These are phyloP conservation scores for Phylloscopus whistleri DNA, from an alignment of 2,113 vertebrate species.

Conservation along the genomic window DNA sequence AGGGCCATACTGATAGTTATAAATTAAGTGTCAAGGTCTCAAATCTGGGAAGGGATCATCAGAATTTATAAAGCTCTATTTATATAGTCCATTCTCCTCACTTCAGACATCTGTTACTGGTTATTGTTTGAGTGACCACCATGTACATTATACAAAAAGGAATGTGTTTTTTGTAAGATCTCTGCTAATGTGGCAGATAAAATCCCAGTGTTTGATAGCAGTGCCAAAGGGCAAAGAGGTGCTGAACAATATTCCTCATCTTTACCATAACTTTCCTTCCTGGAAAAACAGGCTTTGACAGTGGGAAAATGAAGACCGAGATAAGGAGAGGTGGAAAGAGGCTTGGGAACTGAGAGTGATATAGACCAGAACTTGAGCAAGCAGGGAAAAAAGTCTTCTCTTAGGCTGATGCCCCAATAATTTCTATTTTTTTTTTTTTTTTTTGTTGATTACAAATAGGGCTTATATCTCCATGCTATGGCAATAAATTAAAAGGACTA, in stretches of 20 bases:
- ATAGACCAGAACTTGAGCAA: slow-evolving; percentile 71
- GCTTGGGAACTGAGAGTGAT: slow-evolving; percentile 82
- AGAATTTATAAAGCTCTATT: slow-evolving; percentile 55
- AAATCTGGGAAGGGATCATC: slow-evolving; percentile 52
- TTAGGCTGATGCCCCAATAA: slow-evolving; percentile 20
- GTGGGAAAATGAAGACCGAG: slow-evolving; percentile 72
- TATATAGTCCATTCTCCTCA: slow-evolving; percentile 62
- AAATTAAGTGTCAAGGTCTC: slow-evolving; percentile 56
- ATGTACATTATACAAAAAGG: slow-evolving; percentile 65
- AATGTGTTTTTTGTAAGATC: slow-evolving; percentile 52
- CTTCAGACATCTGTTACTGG: slow-evolving; percentile 77
- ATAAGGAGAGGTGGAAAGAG: slow-evolving; percentile 78
- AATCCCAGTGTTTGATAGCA: slow-evolving; percentile 39
- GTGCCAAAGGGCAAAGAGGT: slow-evolving; percentile 57
- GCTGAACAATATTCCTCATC: slow-evolving; percentile 59
- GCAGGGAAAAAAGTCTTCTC: slow-evolving; percentile 42
- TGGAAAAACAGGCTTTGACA: slow-evolving; percentile 69
- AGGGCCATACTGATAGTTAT: slow-evolving; percentile 25
- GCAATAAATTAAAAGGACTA: slow-evolving; percentile 23
- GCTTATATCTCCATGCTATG: neutral
- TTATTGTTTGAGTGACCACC: slow-evolving; percentile 83
- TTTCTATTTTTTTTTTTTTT: slow-evolving; percentile 1
- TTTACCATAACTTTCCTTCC: slow-evolving; percentile 56
- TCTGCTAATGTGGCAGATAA: slow-evolving; percentile 22
- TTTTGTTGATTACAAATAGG: slow-evolving; percentile 27